Base-by-base conservation (phyloP, 2,888 invertebrate genomes). In the Mesodorylaimus sp. region DNA sequence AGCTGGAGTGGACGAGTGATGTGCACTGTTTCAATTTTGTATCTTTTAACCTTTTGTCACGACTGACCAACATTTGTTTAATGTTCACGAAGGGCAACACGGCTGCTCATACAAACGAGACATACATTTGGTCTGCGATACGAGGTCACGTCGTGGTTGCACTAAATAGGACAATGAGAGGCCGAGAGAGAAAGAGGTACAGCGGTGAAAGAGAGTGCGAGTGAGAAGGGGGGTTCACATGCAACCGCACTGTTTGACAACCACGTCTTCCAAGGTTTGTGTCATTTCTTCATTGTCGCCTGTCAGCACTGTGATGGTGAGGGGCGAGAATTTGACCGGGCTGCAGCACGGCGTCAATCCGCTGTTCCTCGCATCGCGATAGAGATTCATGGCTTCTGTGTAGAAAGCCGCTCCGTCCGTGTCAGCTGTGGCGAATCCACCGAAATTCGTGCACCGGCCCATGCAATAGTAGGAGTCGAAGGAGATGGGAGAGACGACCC, bases 161-260 rank as follows among this genome's bases (percentile, higher is more conserved):
- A n/a, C n/a, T n/a, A n/a, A n/a, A n/a, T n/a, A n/a, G n/a, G n/a
- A n/a, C n/a, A n/a, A n/a, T n/a, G n/a, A n/a, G n/a, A n/a, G n/a
- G n/a, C n/a, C n/a, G n/a, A n/a, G n/a, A n/a, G n/a, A n/a, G n/a
- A n/a, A n/a, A n/a, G n/a, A n/a, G n/a, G n/a, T n/a, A n/a, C n/a
- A n/a, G n/a, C n/a, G n/a, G n/a, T n/a, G n/a, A n/a, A n/a, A n/a
- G n/a, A n/a, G n/a, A n/a, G n/a, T n/a, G n/a, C n/a, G n/a, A n/a
- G n/a, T n/a, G n/a, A n/a, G 36, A 32, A 32, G 36, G n/a, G n/a
- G n/a, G n/a, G n/a, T n/a, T 47, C 27, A 52, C 50, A 52, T 37
- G 24, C 54, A 53, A 2, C 50, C 55, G 32, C 52, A 51, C 23
- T 57, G 28, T n/a, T 23, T 13, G 16, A 54, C 54, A n/a, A 53